Percentiles rank a stretch among this genome's conserved stretches.
phyloP scores from a whole-genome alignment of 2,797 vertebrate species.

The Xyrichtys novacula region DNA sequence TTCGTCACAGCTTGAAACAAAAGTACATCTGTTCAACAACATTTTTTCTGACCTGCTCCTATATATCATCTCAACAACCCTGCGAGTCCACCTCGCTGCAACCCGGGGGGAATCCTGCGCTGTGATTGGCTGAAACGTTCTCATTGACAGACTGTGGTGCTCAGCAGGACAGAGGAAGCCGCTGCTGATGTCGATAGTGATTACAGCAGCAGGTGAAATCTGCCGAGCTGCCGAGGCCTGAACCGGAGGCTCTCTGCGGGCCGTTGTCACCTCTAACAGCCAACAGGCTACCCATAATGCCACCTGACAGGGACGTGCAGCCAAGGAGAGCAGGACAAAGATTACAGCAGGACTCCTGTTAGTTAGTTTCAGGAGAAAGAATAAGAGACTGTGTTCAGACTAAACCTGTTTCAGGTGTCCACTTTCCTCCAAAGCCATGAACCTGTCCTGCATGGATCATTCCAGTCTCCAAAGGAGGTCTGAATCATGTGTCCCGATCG shows the following conservation, averaged over 20 bases:
- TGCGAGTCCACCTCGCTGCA: neutral
- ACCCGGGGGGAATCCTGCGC: neutral
- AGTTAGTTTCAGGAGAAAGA: too few relatives aligned
- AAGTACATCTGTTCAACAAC: too few relatives aligned
- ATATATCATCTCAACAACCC: neutral
- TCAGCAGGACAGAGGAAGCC: slow-evolving; percentile 26
- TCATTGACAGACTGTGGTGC: slow-evolving; percentile 21
- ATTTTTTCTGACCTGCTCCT: neutral
- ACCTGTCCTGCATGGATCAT: too few relatives aligned
- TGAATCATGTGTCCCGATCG: too few relatives aligned
- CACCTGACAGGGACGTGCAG: slow-evolving; percentile 40
- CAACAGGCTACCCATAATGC: slow-evolving; percentile 28
- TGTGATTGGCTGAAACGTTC: slow-evolving; percentile 36
- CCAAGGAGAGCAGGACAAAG: slow-evolving; percentile 24
- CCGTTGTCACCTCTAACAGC: slow-evolving; percentile 29
- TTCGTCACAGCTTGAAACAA: too few relatives aligned
- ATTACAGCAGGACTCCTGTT: neutral
- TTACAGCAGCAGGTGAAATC: slow-evolving; percentile 37
- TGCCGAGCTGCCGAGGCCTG: slow-evolving; percentile 20
- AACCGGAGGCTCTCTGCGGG: slow-evolving; percentile 31
- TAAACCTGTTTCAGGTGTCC: too few relatives aligned
- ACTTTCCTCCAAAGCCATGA: too few relatives aligned
- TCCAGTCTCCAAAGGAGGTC: too few relatives aligned
- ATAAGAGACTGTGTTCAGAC: too few relatives aligned
- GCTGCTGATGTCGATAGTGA: slow-evolving; percentile 34